A percentile compares a stretch with the other conserved stretches of the same genome.
These are phyloP conservation scores for Hyposoter didymator DNA, from an alignment of 2,888 invertebrate species.

Conservation along the genomic window DNA sequence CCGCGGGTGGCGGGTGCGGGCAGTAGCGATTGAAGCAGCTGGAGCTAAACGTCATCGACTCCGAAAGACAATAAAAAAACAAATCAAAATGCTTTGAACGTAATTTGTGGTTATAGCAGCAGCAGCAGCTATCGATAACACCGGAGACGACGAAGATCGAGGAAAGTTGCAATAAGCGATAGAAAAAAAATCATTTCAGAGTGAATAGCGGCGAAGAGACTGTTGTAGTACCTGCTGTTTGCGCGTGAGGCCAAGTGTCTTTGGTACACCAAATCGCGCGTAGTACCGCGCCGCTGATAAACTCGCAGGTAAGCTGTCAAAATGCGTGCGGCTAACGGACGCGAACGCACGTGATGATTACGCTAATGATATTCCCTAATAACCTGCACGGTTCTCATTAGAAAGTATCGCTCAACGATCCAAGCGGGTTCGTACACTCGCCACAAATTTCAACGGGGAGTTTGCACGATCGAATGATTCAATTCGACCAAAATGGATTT, in stretches of 20 bases:
- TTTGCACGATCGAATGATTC: constrained; percentile 59
- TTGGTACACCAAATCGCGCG: background rate
- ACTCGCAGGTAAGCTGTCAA: background rate
- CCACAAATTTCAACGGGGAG: background rate
- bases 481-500: constrained; percentile 86
- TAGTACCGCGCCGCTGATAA: background rate
- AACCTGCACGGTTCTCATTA: background rate
- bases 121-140: too few species aligned
- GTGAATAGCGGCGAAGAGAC: background rate
- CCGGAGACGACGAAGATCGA: too few species aligned
- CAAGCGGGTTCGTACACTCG: background rate
- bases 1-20: background rate
- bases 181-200: background rate
- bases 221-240: constrained; percentile 1
- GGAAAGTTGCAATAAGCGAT: too few species aligned
- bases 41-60: background rate
- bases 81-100: background rate
- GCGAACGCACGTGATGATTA: background rate
- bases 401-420: background rate
- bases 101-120: background rate
- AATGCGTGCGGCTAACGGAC: background rate
- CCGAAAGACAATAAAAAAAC: background rate
- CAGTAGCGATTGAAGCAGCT: too few species aligned
- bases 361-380: background rate
- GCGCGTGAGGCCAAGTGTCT: too few species aligned